Evolutionary conservation across 2,113 vertebrate species (phyloP), one percentile per base, ranked within the genome.

Genomic region (Cettia cetti): DNA sequence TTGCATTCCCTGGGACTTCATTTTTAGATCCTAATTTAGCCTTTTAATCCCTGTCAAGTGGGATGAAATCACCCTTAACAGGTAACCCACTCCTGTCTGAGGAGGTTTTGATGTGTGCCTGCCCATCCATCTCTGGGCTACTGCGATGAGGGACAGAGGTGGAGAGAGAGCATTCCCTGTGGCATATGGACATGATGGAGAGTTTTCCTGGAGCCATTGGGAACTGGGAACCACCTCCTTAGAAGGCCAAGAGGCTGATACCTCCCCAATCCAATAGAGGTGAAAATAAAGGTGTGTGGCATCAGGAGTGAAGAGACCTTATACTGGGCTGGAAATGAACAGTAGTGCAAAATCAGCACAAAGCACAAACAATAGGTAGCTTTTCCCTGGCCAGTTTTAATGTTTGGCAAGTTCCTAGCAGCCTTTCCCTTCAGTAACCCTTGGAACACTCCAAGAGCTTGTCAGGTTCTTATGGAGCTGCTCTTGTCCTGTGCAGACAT

Each of bases 61-160:
- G 50, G 39, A 63, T 66, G 72, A 57, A 94, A 47, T 28, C 39
- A 84, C 4, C 6, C 28, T 44, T 64, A 28, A 37, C 4, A 2
- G 10, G 28, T 74, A 82, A 52, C 23, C 31, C 47, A 21, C 37
- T 21, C 27, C 26, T 54, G 11, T 17, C 30, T 26, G 35, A 28
- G n/a, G 22, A 90, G 35, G 3, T 68, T 81, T 90, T 3, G 3
- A 35, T 68, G 28, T 13, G 9, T 74, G 39, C 14, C 45, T 78
- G 39, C 39, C 19, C 21, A 31, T 27, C 42, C 7, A 1, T 9
- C 30, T 7, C 33, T 27, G 21, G 20, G n/a, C 47, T 84, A 17
- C 50, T 4, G 0, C 0, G 0, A 20, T 49, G n/a, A 65, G 30
- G 27, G 49, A 24, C 37, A 33, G 44, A 91, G n/a, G 9, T 52